Base-by-base conservation (phyloP, 2,113 vertebrate genomes). In the Nannospalax galili region DNA sequence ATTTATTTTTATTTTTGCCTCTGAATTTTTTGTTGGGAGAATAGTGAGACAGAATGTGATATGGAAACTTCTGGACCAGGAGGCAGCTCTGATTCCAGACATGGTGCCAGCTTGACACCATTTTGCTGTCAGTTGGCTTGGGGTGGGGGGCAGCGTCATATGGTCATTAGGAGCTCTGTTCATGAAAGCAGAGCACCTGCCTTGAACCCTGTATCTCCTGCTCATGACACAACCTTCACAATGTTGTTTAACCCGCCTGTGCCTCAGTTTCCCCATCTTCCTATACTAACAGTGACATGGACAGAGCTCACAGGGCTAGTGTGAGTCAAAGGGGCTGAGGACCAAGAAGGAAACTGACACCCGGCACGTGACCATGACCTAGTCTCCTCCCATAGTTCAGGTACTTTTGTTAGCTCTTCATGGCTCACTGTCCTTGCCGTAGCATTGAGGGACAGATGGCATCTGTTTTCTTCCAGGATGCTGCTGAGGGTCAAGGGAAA, bases 141-240 rank as follows among this genome's bases (percentile, higher is more conserved):
- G 48, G 26, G 45, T 1, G 42, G 60, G 17, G 26, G 0, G 32
- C 14, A 30, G 72, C 1, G 5, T 0, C 3, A 56, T 30, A 35
- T 30, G 17, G 48, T 17, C 48, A n/a, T 16, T 17, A 40, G 79
- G 58, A 58, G 17, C 48, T 26, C 74, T 26, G 42, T 15, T n/a
- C 26, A 10, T 5, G n/a, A n/a, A 60, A 8, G 15, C 0, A 52
- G 45, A 60, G 24, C 1, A 2, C 16, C 12, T 19, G 1, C 2
- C 30, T 1, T 24, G 1, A 42, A 45, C 48, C 9, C n/a, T 30
- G n/a, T 42, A 24, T 30, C 4, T 1, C 14, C 26, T 77, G 26
- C 58, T 67, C 15, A 0, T 15, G 26, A 28, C 35, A 22, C 8
- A 37, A 45, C 86, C 69, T 37, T 62, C 17, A 0, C 40, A 14